Percentiles rank a stretch among this genome's conserved stretches.
Evolutionary conservation across 2,113 vertebrate species (phyloP).

Genomic region (Tyto alba): DNA sequence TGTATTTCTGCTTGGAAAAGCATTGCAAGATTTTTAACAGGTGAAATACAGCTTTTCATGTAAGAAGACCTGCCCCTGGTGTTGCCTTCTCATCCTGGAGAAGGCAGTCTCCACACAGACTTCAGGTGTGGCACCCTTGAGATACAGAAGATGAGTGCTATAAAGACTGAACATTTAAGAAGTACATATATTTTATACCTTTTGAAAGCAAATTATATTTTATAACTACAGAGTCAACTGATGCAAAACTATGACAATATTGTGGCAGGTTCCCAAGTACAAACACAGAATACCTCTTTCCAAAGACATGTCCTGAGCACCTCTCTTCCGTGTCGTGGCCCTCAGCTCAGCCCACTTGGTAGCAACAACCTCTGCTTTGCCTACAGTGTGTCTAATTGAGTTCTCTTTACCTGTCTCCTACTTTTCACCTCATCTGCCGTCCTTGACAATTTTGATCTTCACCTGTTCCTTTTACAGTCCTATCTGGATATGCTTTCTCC

Average conservation of each 20-base stretch:
- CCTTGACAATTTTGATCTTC: not conserved
- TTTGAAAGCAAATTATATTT: not conserved
- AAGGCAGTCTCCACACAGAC: not conserved
- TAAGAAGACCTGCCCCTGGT: not conserved
- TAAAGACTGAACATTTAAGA: not conserved
- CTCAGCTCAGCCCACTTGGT: not conserved
- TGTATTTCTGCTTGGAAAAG: conserved; percentile 28
- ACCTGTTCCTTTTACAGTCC: not conserved
- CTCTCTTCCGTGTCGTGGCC: not conserved
- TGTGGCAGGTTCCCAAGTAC: not conserved
- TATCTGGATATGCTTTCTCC: not conserved
- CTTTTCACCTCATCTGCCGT: not conserved
- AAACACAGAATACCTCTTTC: not conserved
- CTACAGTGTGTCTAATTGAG: not conserved
- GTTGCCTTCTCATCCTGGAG: not conserved
- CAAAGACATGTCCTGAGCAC: not conserved
- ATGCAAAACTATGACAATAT: not conserved
- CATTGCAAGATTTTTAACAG: not conserved
- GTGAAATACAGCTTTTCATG: not conserved
- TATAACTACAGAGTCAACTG: not conserved
- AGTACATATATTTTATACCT: not conserved
- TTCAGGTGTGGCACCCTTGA: not conserved
- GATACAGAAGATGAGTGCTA: not conserved
- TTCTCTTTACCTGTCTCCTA: not conserved
- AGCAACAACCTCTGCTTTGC: not conserved